Evolutionary conservation across 2,113 vertebrate genomes (phyloP).

Genomic region (Erpornis zantholeuca): DNA sequence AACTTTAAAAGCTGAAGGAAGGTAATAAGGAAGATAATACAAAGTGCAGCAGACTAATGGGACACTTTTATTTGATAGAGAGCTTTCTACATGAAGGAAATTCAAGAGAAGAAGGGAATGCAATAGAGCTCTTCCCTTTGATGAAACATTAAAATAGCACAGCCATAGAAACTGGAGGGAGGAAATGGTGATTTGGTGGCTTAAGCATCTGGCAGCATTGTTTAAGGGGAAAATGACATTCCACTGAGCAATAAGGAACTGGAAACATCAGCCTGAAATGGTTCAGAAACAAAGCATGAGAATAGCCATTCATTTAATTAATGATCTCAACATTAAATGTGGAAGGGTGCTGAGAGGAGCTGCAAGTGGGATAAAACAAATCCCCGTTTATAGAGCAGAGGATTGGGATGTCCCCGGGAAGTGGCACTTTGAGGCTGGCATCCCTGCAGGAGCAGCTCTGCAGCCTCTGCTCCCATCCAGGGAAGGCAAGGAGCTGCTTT

Average conservation of each 20-base stretch:
- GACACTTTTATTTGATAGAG: not conserved
- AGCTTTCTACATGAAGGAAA: conserved; percentile 5
- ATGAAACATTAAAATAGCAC: conserved; percentile 15
- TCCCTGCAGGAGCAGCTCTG: not conserved
- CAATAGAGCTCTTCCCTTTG: conserved; percentile 2
- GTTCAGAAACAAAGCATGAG: not conserved
- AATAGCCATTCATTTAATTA: conserved; percentile 21
- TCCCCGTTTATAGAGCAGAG: not conserved
- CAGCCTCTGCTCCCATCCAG: not conserved
- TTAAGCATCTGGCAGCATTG: not conserved
- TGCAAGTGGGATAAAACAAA: not conserved
- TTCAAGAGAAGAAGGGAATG: not conserved
- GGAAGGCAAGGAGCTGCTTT: not conserved
- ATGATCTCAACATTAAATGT: not conserved
- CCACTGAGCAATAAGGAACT: not conserved
- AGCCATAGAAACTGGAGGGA: not conserved
- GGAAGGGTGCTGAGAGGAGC: not conserved
- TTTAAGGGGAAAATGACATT: conserved; percentile 3
- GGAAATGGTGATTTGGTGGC: not conserved
- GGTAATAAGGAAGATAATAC: not conserved
- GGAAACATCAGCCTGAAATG: not conserved
- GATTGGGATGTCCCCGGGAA: not conserved
- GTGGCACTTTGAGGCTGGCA: not conserved
- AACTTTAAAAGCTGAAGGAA: not conserved
- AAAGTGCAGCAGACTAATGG: conserved; percentile 13